These are phyloP conservation scores for Capricornis sumatraensis DNA, from an alignment of 2,113 vertebrate species.

Conservation along the genomic window DNA sequence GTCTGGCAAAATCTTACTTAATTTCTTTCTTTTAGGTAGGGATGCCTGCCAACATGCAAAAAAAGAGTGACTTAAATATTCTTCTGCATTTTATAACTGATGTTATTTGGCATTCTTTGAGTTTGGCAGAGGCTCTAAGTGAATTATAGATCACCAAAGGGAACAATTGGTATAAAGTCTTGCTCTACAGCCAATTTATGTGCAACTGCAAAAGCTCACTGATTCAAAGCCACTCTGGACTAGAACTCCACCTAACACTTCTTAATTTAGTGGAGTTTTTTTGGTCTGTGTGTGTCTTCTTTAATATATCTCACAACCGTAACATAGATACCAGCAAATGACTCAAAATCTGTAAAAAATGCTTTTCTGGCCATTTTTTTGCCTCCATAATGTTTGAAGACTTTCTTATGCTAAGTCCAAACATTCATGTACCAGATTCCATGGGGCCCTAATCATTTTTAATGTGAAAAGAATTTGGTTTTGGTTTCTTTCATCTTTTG, in stretches of 20 bases:
- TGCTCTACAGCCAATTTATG: not conserved
- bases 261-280: not conserved
- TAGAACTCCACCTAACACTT: slow-evolving; percentile 9
- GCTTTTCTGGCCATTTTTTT: slow-evolving; percentile 71
- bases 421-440: slow-evolving; percentile 55
- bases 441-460: slow-evolving; percentile 62
- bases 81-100: slow-evolving; percentile 21
- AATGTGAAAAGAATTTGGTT: slow-evolving; percentile 53
- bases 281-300: not conserved
- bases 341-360: slow-evolving; percentile 69
- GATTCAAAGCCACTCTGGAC: not conserved
- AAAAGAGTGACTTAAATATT: slow-evolving; percentile 23
- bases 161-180: not conserved
- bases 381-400: slow-evolving; percentile 73
- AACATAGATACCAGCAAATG: not conserved
- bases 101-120: slow-evolving; percentile 53
- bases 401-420: slow-evolving; percentile 67
- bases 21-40: slow-evolving; percentile 50
- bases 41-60: not conserved
- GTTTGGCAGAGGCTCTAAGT: slow-evolving; percentile 48
- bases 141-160: not conserved
- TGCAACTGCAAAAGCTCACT: slow-evolving; percentile 4
- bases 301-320: not conserved
- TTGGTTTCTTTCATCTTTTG: slow-evolving; percentile 63
- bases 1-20: slow-evolving; percentile 61